Conservation (phyloP, 2,888 invertebrate species). For the Cryptocheilus praepositus region DNA sequence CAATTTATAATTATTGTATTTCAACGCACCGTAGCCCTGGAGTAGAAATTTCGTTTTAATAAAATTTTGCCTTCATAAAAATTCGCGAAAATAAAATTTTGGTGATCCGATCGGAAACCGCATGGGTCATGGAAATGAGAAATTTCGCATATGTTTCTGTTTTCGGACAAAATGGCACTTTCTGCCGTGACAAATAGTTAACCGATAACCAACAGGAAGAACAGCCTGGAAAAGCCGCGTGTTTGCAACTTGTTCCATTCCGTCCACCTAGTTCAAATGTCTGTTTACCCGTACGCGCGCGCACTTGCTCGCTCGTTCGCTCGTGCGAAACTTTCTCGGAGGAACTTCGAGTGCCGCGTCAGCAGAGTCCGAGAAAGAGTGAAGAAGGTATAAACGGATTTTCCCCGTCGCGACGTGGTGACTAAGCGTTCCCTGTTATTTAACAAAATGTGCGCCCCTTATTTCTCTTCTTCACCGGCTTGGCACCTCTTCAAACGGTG, state of each 20-base stretch:
- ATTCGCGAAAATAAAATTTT: too few species aligned
- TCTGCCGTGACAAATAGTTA: not conserved
- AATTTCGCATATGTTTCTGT: too few species aligned
- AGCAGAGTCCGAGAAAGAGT: constrained; percentile 32
- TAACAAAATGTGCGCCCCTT: constrained; percentile 38
- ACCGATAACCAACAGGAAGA: constrained; percentile 10
- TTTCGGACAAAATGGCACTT: not conserved
- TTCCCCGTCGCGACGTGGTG: constrained; percentile 35
- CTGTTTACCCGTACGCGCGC: constrained; percentile 43
- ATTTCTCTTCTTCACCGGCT: constrained; percentile 22
- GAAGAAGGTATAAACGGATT: constrained; percentile 44
- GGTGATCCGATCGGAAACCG: too few species aligned
- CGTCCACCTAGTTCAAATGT: constrained; percentile 52
- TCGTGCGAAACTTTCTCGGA: constrained; percentile 36
- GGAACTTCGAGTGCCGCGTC: constrained; percentile 25
- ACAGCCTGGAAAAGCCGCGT: constrained; percentile 12
- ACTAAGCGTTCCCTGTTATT: constrained; percentile 46
- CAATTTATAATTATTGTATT: too few species aligned
- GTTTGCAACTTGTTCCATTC: constrained; percentile 36
- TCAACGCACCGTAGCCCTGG: too few species aligned
- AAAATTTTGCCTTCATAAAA: too few species aligned
- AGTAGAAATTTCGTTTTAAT: too few species aligned
- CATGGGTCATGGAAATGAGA: too few species aligned
- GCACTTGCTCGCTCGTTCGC: too few species aligned
- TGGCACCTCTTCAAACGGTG: not conserved